Percentiles rank a stretch among this genome's conserved stretches.
These are phyloP conservation scores for Anneissia japonica DNA, from an alignment of 35 echinoderm and acorn worm genomes.

Conservation along the genomic window DNA sequence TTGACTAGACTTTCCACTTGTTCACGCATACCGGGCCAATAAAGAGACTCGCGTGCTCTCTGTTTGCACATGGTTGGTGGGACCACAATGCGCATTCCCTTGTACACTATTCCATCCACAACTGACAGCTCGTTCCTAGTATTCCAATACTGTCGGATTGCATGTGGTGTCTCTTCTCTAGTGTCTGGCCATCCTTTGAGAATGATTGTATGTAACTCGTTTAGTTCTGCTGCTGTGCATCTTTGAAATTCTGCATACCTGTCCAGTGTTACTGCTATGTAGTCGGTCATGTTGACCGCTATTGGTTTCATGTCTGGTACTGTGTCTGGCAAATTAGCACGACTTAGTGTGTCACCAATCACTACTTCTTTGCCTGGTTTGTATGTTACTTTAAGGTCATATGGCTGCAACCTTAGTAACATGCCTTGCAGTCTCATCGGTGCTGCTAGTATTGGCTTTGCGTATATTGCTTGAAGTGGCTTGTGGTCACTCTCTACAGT, in stretches of 20 bases:
- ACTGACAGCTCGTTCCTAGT: slow-evolving; percentile 50
- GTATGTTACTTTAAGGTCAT: slow-evolving; percentile 50
- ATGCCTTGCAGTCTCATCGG: slow-evolving; percentile 77
- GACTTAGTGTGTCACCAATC: slow-evolving; percentile 48
- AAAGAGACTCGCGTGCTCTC: slow-evolving; percentile 14
- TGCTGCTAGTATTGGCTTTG: slow-evolving; percentile 36
- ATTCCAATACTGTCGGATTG: slow-evolving; percentile 57
- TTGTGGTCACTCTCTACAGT: slow-evolving; percentile 48
- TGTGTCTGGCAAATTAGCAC: slow-evolving; percentile 28
- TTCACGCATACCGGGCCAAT: slow-evolving; percentile 20
- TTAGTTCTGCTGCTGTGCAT: slow-evolving; percentile 40
- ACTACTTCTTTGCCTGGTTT: slow-evolving; percentile 39
- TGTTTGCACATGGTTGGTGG: slow-evolving; percentile 27
- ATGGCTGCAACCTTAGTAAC: slow-evolving; percentile 50
- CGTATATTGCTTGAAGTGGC: slow-evolving; percentile 54
- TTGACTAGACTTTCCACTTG: neutral
- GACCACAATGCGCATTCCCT: slow-evolving; percentile 46
- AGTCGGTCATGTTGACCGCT: slow-evolving; percentile 36
- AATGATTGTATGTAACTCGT: slow-evolving; percentile 40
- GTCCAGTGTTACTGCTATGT: slow-evolving; percentile 32
- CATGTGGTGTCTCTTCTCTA: slow-evolving; percentile 35
- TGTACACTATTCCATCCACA: slow-evolving; percentile 41
- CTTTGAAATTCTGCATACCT: slow-evolving; percentile 48
- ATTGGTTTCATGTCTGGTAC: slow-evolving; percentile 31
- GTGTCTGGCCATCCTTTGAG: slow-evolving; percentile 70